Conservation (phyloP, 2,113 vertebrate species). For the Pan troglodytes region NHGRI_mPanTro3-v2.1_pri NC_072421.2:46510501-46511000, state of each 20-base stretch:
- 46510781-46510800: neutral
- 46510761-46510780: neutral
- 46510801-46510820: conserved; percentile 5
- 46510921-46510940: neutral
- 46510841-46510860: neutral
- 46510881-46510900: neutral
- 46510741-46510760: neutral
- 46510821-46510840: conserved; percentile 12
- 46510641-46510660: neutral
- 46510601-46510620: neutral
- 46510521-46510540: neutral
- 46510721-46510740: neutral
- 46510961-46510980: conserved; percentile 23
- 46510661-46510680: neutral
- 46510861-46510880: neutral
- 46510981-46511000: conserved; percentile 10
- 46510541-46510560: neutral
- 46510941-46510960: neutral
- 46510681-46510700: conserved; percentile 9
- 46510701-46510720: neutral
- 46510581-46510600: neutral
- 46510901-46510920: conserved; percentile 12
- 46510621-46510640: neutral
- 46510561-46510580: neutral
- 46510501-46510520: neutral